phyloP scores from a whole-genome alignment of 2,888 invertebrate species.

The Ophioninae sp. region DNA sequence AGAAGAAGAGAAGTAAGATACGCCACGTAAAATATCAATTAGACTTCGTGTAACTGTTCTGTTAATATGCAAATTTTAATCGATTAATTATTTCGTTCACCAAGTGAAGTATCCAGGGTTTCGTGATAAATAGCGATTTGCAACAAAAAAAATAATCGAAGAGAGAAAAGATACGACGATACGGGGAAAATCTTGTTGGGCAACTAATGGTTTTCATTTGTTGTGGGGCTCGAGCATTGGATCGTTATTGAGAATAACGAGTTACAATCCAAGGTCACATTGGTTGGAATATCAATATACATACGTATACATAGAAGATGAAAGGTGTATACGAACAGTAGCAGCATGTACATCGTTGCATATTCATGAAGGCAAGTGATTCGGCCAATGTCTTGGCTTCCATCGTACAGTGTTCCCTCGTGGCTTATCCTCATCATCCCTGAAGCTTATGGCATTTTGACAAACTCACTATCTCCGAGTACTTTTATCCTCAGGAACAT shows the following conservation, averaged over 20 bases:
- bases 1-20: too few species aligned
- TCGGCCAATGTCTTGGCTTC: slow-evolving; percentile 72
- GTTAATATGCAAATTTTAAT: background rate
- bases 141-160: background rate
- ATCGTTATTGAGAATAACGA: slow-evolving; percentile 75
- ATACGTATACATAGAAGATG: background rate
- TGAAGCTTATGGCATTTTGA: slow-evolving; percentile 64
- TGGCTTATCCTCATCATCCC: slow-evolving; percentile 28
- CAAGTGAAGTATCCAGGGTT: background rate
- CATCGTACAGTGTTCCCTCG: slow-evolving; percentile 39
- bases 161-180: background rate
- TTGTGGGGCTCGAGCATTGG: slow-evolving; percentile 4
- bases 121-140: background rate
- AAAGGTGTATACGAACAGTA: slow-evolving; percentile 13
- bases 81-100: background rate
- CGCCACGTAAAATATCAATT: too few species aligned
- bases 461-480: slow-evolving; percentile 28
- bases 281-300: slow-evolving; percentile 66
- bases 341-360: slow-evolving; percentile 67
- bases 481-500: background rate
- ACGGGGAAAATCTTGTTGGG: background rate
- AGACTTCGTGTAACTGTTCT: too few species aligned
- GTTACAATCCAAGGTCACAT: slow-evolving; percentile 61
- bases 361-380: slow-evolving; percentile 77
- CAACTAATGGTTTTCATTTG: slow-evolving; percentile 41